Evolutionary conservation across 2,888 invertebrate genomes (phyloP).

Genomic region (Pogonocherus hispidulus): DNA sequence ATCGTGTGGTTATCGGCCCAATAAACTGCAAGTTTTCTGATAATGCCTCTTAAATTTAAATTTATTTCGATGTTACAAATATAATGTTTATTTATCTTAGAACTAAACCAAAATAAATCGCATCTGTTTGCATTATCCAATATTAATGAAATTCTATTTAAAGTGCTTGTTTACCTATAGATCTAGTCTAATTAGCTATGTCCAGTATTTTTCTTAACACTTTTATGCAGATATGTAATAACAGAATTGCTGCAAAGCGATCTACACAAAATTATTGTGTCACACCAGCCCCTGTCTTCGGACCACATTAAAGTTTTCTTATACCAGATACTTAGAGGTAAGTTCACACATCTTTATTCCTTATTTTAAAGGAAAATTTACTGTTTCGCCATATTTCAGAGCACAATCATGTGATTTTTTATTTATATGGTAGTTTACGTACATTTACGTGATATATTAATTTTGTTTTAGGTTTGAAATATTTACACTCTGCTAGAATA

Average conservation of each 20-base stretch:
- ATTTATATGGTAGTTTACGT: too few relatives aligned
- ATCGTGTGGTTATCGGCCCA: too few relatives aligned
- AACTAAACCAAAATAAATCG: background rate
- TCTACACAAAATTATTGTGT: slow-evolving; percentile 99
- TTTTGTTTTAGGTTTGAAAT: slow-evolving; percentile 86
- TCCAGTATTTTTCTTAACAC: slow-evolving; percentile 48
- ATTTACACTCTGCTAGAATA: slow-evolving; percentile 98
- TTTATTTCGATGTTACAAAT: too few relatives aligned
- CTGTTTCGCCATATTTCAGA: background rate
- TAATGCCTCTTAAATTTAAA: too few relatives aligned
- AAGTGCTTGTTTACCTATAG: too few relatives aligned
- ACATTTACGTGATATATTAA: background rate
- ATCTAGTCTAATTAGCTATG: background rate
- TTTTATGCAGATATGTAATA: slow-evolving; percentile 90
- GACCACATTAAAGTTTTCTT: slow-evolving; percentile 99
- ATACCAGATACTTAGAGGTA: slow-evolving; percentile 98
- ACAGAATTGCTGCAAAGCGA: slow-evolving; percentile 99
- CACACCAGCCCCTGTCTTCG: slow-evolving; percentile 97
- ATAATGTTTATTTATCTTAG: too few relatives aligned
- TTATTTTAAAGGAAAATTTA: background rate
- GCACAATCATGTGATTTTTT: too few relatives aligned
- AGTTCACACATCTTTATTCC: slow-evolving; percentile 62
- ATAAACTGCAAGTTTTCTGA: too few relatives aligned
- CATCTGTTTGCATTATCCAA: too few relatives aligned
- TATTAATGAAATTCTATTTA: too few relatives aligned